Base-by-base conservation (phyloP, 1,140 invertebrate genomes). In the Gonioctena quinquepunctata region DNA sequence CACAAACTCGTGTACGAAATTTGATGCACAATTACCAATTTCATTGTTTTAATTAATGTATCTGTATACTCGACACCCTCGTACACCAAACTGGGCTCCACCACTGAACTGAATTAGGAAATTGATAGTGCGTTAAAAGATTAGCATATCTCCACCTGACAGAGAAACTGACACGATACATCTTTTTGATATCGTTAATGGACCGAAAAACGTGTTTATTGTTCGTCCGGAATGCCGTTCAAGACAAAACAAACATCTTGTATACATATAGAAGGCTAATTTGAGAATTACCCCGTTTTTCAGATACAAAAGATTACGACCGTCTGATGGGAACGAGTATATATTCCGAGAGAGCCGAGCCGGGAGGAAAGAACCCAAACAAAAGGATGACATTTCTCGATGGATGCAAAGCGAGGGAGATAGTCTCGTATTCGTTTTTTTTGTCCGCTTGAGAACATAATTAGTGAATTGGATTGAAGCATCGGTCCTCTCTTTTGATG, bases 101-200 rank as follows among this genome's bases (percentile, higher is more conserved):
- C 56, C 56, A 25, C 56, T 59, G 56, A 7, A 25, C 2, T 59
- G n/a, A 59, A 28, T 59, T 59, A 59, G 56, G 56, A 59, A 59
- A 59, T 59, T 59, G 56, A 59, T 59, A 59, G 11, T 3, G 23
- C 21, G 21, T 25, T 25, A 26, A 25, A 8, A 59, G 56, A 59
- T 59, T 59, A 59, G 56, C 56, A 59, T 59, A 59, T 25, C 56
- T 25, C 8, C 1, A 21, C 13, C n/a, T 59, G 56, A 59, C 56
- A n/a, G 21, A 59, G 21, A 22, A 18, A 59, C 56, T 59, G 56
- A 59, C 25, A 25, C 16, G 56, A 59, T 59, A 59, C 56, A 59
- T 59, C 56, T 59, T 59, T 59, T 59, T 59, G 56, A 59, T 59
- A 59, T 59, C 56, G 23, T 16, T 59, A 59, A 59, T 59, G 56